Base-by-base conservation (phyloP, 2,888 invertebrate genomes). In the Chymomyza procnemis region DNA sequence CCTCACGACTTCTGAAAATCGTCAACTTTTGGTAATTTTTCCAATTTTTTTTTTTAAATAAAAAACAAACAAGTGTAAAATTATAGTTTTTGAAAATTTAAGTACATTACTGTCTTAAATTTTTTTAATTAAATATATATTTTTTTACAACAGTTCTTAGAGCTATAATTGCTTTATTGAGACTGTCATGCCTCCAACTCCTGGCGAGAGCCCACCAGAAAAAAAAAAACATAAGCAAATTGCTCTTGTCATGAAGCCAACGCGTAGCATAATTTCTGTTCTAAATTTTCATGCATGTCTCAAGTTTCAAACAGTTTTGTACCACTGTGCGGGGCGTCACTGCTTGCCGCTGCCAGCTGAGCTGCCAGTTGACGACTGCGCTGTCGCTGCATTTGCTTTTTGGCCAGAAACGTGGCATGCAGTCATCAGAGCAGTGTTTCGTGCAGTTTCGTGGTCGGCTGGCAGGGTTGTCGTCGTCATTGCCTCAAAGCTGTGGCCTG, bases 361-460 rank as follows among this genome's bases (percentile, higher is more conserved):
- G 68, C 26, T 57, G 63, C 12, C n/a, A n/a, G n/a, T n/a, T 55
- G 60, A 47, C 56, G 67, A 48, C 58, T 56, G 41, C 54, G 58
- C 48, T 64, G 61, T 21, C 54, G 71, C 73, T 79, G 80, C 61
- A 71, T 75, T 74, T 79, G 80, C 82, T 77, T 83, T 79, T 78
- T 75, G 77, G 77, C 71, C 73, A 76, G 70, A 75, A 78, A 71
- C 73, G 75, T 71, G 46, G 18, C 56, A 30, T 19, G 52, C 18
- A 52, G 48, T 22, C n/a, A 48, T 18, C 12, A 34, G 30, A 61
- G 52, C 47, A 46, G 57, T 69, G 62, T n/a, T n/a, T n/a, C n/a
- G n/a, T 69, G 69, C 67, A 70, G 66, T 68, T 70, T 73, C 62
- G 65, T 62, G 61, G 41, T 55, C 54, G 61, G 61, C 34, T 52